Evolutionary conservation across 2,888 invertebrate genomes (phyloP), one percentile per base, ranked within the genome.

Genomic region (Cerceris rybyensis): DNA sequence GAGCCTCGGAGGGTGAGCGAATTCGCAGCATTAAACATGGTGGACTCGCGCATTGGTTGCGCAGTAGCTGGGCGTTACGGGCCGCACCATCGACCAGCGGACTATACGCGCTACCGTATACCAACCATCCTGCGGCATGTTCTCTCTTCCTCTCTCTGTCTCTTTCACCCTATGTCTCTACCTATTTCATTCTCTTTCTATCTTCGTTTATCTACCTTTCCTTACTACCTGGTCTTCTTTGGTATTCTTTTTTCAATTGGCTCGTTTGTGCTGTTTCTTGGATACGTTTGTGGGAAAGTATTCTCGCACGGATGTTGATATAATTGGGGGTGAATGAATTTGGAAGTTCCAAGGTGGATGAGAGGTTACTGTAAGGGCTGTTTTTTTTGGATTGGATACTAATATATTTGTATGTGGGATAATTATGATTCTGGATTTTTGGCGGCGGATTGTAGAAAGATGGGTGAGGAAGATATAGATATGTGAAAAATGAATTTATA

Each of bases 11-110:
- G 86, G 85, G 86, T 85, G 85, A 83, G 85, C 85, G 84, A 88
- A 87, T 88, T 87, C 84, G 84, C 83, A 82, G 86, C 83, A 88
- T 88, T 87, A 88, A 88, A 88, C 88, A 88, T 87, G 87, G 85
- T 86, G 85, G 84, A 86, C 84, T 82, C 88, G 86, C 84, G 84
- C 87, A 87, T 88, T 85, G 86, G 86, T 85, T 88, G 88, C 84
- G 83, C 86, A 87, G 88, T 88, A 84, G 81, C 85, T 88, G 86
- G 88, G 82, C 87, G 85, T 85, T 84, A 86, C 84, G 83, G 84
- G 79, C 84, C 78, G 84, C 78, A 87, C 81, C 84, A 88, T 88
- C 87, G 87, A 88, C 84, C 88, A 86, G 80, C 77, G 77, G 80
- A 86, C 83, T 83, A 81, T 83, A 85, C 84, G 81, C 81, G 82